Evolutionary conservation across 2,113 vertebrate genomes (phyloP), one percentile per base, ranked within the genome.

Genomic region (Rhizomys pruinosus): DNA sequence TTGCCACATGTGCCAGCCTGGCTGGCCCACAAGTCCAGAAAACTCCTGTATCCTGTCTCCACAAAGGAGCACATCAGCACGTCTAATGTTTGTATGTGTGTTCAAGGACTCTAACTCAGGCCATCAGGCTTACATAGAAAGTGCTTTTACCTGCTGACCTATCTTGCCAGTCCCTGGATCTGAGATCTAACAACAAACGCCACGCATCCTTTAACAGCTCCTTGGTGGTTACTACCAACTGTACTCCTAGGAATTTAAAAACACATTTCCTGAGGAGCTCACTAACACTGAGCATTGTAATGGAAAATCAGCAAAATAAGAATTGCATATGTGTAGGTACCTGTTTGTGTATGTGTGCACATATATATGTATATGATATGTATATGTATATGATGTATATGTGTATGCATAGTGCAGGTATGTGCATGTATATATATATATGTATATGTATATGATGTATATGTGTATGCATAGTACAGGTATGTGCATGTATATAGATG

Each of bases 201-300:
- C 34, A 80, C n/a, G 17, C 9, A 17, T 11, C 22, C 64, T 81
- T 77, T 69, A 61, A 71, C 77, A 78, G 20, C 5, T 0, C 39
- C 63, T 79, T 63, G 23, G 55, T 63, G 39, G 44, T 55, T 74
- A 37, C 71, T 42, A 23, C 9, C 34, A 42, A 59, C 13, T 66
- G 20, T n/a, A n/a, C 9, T 64, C 0, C 27, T 32, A 4, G 7
- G 23, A 64, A 39, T 16, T 57, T 17, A n/a, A n/a, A n/a, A n/a
- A n/a, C n/a, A n/a, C n/a, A n/a, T n/a, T n/a, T n/a, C 5, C 13
- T 1, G 8, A 0, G 11, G 8, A 20, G 7, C 19, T 37, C 25
- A 55, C 25, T 1, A 37, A 23, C 19, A 23, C 3, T 20, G 37
- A 81, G 25, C 7, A 47, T 74, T 77, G 74, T 44, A 55, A 42